Evolutionary conservation across 1,140 invertebrate genomes (phyloP).

Genomic region (Caerostris darwini): DNA sequence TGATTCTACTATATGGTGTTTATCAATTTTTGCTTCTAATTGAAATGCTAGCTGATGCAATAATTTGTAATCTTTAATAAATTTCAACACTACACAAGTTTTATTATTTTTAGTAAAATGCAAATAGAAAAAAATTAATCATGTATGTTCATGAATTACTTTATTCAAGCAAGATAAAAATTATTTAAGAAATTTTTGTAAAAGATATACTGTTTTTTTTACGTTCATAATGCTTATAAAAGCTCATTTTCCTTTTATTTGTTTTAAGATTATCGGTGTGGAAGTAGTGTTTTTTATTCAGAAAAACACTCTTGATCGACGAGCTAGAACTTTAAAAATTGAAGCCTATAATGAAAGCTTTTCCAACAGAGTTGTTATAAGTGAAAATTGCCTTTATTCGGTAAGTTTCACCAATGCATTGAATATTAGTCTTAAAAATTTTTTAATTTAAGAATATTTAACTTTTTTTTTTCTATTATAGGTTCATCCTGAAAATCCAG

Average conservation of each 20-base stretch:
- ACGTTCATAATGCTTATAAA: constrained; percentile 15
- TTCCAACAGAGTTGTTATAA: constrained; percentile 90
- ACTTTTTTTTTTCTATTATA: constrained; percentile 82
- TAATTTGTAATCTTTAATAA: too few species aligned
- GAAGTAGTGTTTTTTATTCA: constrained; percentile 96
- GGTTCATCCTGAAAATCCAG: constrained; percentile 96
- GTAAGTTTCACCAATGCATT: constrained; percentile 86
- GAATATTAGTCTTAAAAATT: not conserved
- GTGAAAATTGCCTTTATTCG: constrained; percentile 96
- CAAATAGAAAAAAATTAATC: too few species aligned
- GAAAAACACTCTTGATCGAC: constrained; percentile 92
- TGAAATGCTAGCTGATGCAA: too few species aligned
- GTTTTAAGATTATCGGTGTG: constrained; percentile 93
- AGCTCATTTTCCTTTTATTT: constrained; percentile 67
- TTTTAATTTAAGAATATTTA: not conserved
- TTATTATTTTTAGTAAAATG: too few species aligned
- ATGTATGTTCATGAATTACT: too few species aligned
- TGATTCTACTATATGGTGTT: too few species aligned
- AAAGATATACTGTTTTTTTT: not conserved
- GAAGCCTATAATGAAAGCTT: constrained; percentile 98
- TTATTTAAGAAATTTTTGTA: too few species aligned
- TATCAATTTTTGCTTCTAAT: too few species aligned
- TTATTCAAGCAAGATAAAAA: too few species aligned
- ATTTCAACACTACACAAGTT: too few species aligned
- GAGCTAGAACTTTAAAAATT: constrained; percentile 91